These are phyloP conservation scores for Parazoanthus atlanticus DNA, from an alignment of 92 coral and sea anemone species.

Conservation along the genomic window DNA sequence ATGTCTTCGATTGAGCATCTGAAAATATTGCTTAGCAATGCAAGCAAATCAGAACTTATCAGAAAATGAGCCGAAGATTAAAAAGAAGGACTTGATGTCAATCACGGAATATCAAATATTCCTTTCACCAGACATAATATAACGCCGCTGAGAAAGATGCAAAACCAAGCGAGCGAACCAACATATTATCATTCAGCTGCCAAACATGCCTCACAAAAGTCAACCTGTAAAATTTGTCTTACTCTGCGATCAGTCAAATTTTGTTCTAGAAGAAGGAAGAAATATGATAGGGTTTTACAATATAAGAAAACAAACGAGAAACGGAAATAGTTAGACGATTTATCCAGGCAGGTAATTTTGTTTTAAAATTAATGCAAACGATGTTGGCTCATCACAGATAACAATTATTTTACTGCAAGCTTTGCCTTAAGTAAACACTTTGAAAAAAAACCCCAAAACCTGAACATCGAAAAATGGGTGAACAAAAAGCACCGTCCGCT, in stretches of 20 bases:
- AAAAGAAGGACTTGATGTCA: neutral
- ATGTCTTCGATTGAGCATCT: conserved; percentile 13
- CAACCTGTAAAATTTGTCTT: neutral
- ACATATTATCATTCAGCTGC: neutral
- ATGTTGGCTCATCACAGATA: neutral
- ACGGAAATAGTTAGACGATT: conserved; percentile 15
- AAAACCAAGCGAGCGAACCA: neutral
- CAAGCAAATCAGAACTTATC: conserved; percentile 1
- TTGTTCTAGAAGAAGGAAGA: neutral
- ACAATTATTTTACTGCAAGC: neutral
- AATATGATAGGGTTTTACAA: neutral
- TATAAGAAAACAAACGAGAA: neutral
- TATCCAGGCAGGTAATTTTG: conserved; percentile 10
- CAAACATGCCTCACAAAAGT: neutral
- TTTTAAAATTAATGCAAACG: conserved; percentile 36
- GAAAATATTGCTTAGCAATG: neutral
- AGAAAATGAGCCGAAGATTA: conserved; percentile 12
- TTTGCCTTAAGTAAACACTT: conserved; percentile 28
- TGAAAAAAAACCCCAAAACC: conserved; percentile 10
- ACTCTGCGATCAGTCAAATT: neutral
- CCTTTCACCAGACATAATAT: conserved; percentile 24
- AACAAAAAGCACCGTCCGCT: neutral
- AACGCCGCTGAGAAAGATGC: neutral
- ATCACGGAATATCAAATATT: conserved; percentile 13
- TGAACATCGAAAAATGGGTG: neutral